Base-by-base conservation (phyloP, 2,113 vertebrate species). In the Athene noctua region DNA sequence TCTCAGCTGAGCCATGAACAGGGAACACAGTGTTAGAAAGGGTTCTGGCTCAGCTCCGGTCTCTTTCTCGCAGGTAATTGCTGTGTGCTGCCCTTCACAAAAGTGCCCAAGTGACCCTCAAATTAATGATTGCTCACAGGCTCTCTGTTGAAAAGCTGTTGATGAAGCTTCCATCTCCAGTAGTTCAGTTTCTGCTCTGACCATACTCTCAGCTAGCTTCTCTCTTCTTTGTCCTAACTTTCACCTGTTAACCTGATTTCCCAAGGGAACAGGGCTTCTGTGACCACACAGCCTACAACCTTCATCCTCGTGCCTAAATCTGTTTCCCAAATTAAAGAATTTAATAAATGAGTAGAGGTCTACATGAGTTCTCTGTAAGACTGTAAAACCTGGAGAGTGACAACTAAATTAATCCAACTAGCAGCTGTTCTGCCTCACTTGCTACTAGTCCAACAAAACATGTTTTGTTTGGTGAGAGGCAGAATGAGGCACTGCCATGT, bases 381-480 rank as follows among this genome's bases (percentile, higher is more conserved):
- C 40, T 58, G 26, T 22, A 52, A 77, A 80, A 34, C 34, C 10
- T 26, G 81, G 36, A 54, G 5, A 55, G 15, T 0, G 2, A 75
- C 27, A 73, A 15, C 15, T 40, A 11, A 32, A 30, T 19, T 4
- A 62, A n/a, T 2, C 21, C 49, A 27, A 19, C 16, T 38, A 23
- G 55, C 1, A 57, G 46, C 46, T 29, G 18, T 65, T 42, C 17
- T 18, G 49, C 83, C 16, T 13, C 3, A 26, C 46, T 27, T 17
- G 25, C 42, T 22, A 15, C n/a, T 38, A 26, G 52, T 40, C 29
- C 58, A 18, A 42, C 7, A 34, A 18, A 47, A 11, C 11, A 9
- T 1, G 32, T 3, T 78, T 18, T 29, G 16, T 38, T 16, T 1
- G 36, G 23, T 0, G 0, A 46, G 30, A 61, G 40, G 73, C 68